phyloP scores from a whole-genome alignment of 2,888 invertebrate species.

The Philereme vetulata region DNA sequence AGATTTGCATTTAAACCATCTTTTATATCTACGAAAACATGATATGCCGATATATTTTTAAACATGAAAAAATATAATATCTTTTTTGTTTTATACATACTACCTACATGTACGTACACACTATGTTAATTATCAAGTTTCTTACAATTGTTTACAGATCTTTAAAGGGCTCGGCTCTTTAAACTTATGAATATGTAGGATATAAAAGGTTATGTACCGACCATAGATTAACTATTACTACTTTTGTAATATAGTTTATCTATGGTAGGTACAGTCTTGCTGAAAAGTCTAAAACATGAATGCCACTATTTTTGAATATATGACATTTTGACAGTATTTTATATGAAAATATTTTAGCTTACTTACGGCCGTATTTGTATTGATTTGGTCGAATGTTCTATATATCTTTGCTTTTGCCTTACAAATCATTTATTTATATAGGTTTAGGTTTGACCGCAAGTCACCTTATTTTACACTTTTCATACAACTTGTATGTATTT shows the following conservation, averaged over 20 bases:
- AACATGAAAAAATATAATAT: conserved; percentile 66
- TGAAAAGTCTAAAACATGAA: too few species aligned
- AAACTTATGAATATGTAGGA: conserved; percentile 24
- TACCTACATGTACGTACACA: conserved; percentile 27
- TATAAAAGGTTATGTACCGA: conserved; percentile 17
- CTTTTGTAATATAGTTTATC: not conserved
- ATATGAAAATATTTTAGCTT: too few species aligned
- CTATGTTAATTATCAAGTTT: conserved; percentile 61
- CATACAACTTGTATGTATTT: too few species aligned
- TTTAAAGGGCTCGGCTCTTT: conserved; percentile 53
- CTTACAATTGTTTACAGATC: conserved; percentile 64
- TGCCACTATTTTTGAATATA: too few species aligned
- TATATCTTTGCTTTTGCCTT: too few species aligned
- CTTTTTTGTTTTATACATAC: conserved; percentile 28
- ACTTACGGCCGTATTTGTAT: too few species aligned
- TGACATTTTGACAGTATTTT: too few species aligned
- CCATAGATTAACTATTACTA: not conserved
- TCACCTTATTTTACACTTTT: too few species aligned
- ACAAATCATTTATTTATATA: too few species aligned
- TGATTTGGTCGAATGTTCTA: too few species aligned
- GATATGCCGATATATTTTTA: conserved; percentile 67
- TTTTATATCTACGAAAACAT: conserved; percentile 76
- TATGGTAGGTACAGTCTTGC: too few species aligned
- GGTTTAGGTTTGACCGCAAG: too few species aligned
- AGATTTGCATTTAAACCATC: conserved; percentile 60